Evolutionary conservation across 2,888 invertebrate genomes (phyloP).

Genomic region (Ornithoptera alexandrae): DNA sequence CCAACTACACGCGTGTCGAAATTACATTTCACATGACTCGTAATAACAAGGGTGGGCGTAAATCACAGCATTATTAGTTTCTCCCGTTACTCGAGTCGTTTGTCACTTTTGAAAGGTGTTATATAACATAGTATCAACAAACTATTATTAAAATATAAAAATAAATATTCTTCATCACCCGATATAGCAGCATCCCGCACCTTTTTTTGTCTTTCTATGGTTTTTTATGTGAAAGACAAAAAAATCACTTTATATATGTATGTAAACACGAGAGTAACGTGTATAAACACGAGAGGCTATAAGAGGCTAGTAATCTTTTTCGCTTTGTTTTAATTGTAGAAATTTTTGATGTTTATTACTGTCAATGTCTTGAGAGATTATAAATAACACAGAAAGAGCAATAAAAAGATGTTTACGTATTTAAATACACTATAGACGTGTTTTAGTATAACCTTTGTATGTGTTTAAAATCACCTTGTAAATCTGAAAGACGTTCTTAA

Average conservation of each 20-base stretch:
- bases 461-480: background rate
- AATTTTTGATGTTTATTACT: background rate
- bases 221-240: background rate
- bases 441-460: background rate
- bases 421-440: background rate
- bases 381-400: background rate
- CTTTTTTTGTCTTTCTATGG: background rate
- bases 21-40: slow-evolving; percentile 80
- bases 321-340: background rate
- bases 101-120: slow-evolving; percentile 70
- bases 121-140: slow-evolving; percentile 9
- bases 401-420: background rate
- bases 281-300: background rate
- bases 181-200: background rate
- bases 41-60: slow-evolving; percentile 79
- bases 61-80: slow-evolving; percentile 79
- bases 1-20: slow-evolving; percentile 69
- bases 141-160: background rate
- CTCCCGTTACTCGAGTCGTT: slow-evolving; percentile 70
- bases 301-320: background rate
- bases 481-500: background rate
- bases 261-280: too few species aligned
- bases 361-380: too few species aligned
- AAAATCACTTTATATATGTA: background rate
- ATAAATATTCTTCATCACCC: background rate